Conservation (phyloP, 2,888 invertebrate species). For the Caenorhabditis imperialis region DNA sequence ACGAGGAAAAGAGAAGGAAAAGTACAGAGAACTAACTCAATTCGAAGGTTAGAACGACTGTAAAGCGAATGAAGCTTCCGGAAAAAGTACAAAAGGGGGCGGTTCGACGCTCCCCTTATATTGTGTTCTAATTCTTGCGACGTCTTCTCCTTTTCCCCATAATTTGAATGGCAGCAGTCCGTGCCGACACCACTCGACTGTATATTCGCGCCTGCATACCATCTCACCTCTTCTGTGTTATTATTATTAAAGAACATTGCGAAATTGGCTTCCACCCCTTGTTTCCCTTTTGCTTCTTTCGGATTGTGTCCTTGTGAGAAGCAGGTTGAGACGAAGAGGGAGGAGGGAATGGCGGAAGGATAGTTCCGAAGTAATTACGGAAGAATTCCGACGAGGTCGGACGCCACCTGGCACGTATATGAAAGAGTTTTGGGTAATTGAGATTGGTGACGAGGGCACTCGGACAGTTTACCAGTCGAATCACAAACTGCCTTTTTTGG, state of each 20-base stretch:
- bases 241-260: constrained; percentile 49
- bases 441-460: neutral
- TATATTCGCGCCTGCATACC: constrained; percentile 42
- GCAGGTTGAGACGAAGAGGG: constrained; percentile 23
- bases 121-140: constrained; percentile 9
- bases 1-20: no score
- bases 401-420: constrained; percentile 46
- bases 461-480: no score
- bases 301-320: constrained; percentile 42
- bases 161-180: constrained; percentile 41
- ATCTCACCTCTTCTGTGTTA: constrained; percentile 8
- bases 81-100: constrained; percentile 33
- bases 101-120: constrained; percentile 2
- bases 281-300: neutral
- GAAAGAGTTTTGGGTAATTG: constrained; percentile 40
- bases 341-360: constrained; percentile 16
- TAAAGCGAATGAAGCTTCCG: constrained; percentile 18
- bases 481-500: no score
- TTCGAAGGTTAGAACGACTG: no score
- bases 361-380: constrained; percentile 48
- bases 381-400: constrained; percentile 44
- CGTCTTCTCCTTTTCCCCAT: constrained; percentile 26
- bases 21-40: no score
- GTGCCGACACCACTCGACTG: constrained; percentile 27
- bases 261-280: constrained; percentile 41